Conservation (phyloP, 2,888 invertebrate species). For the Marronus borbonicus region DNA sequence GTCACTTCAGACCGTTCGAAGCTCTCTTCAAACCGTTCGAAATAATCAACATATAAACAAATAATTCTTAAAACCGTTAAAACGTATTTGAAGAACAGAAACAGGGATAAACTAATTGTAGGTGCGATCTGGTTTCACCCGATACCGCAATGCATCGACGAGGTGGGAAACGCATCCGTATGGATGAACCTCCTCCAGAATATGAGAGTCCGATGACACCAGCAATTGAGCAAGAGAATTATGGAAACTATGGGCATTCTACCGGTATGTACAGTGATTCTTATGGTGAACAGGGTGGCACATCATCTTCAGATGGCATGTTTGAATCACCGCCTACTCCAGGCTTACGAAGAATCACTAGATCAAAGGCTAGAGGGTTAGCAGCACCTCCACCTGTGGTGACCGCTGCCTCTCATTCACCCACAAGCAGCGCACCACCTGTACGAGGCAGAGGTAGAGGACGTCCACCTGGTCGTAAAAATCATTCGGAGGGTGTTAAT, state of each 20-base stretch:
- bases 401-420: slow-evolving; percentile 71
- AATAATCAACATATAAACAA: slow-evolving; percentile 9
- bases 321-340: slow-evolving; percentile 75
- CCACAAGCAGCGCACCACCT: slow-evolving; percentile 65
- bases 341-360: slow-evolving; percentile 77
- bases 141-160: slow-evolving; percentile 80
- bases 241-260: slow-evolving; percentile 68
- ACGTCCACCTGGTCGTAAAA: slow-evolving; percentile 73
- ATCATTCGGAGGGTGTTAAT: slow-evolving; percentile 68
- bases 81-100: neutral
- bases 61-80: neutral
- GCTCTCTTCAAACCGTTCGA: neutral
- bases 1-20: neutral
- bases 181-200: slow-evolving; percentile 93
- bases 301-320: slow-evolving; percentile 66
- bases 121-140: neutral
- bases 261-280: slow-evolving; percentile 56
- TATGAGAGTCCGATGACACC: slow-evolving; percentile 82
- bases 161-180: slow-evolving; percentile 92
- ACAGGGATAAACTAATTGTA: no score
- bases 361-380: slow-evolving; percentile 74
- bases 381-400: slow-evolving; percentile 62
- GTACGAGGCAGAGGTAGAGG: slow-evolving; percentile 68
- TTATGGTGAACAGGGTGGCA: slow-evolving; percentile 63
- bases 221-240: slow-evolving; percentile 71